Base-by-base conservation (phyloP, 2,113 vertebrate genomes). In the Nothocercus nigrocapillus region DNA sequence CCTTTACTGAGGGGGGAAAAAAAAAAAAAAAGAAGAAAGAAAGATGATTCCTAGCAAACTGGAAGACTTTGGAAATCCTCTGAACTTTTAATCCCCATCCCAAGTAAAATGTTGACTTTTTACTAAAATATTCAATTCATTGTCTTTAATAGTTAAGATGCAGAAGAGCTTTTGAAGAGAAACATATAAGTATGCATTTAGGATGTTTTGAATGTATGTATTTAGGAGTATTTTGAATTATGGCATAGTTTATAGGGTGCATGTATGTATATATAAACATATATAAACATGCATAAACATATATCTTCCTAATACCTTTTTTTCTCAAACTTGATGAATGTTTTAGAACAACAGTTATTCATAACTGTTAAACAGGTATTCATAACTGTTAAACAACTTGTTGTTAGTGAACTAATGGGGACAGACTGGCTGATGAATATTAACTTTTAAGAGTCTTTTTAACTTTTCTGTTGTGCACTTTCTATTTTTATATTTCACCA, bases 221-320 rank as follows among this genome's bases (percentile, higher is more conserved):
- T 36, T 15, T 7, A 69, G 54, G 30, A 22, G 49, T 4, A 49
- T 36, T 38, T 72, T 66, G 34, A 40, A 58, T 45, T n/a, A 76
- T 44, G 6, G 2, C 7, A 64, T 40, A 47, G 2, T 9, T 54
- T 36, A 9, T 5, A 54, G 21, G 16, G 5, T 54, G 28, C 11
- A 14, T 0, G 0, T 28, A 5, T 22, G 44, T 11, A 66, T 28
- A 64, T 20, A 64, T 15, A 64, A 38, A 8, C 3, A 22, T 22
- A 4, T 45, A 51, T 15, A 86, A 89, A 86, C 42, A 27, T 4
- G 4, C 47, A 2, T 21, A 42, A 62, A 36, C 0, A 25, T 22
- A 5, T 28, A 54, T 51, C 40, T 62, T 90, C 45, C 18, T 24
- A 63, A 44, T 22, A 53, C 44, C 44, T 1, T 77, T 10, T 30